These are phyloP conservation scores for Tapera naevia DNA, from an alignment of 2,797 vertebrate species.

Conservation along the genomic window DNA sequence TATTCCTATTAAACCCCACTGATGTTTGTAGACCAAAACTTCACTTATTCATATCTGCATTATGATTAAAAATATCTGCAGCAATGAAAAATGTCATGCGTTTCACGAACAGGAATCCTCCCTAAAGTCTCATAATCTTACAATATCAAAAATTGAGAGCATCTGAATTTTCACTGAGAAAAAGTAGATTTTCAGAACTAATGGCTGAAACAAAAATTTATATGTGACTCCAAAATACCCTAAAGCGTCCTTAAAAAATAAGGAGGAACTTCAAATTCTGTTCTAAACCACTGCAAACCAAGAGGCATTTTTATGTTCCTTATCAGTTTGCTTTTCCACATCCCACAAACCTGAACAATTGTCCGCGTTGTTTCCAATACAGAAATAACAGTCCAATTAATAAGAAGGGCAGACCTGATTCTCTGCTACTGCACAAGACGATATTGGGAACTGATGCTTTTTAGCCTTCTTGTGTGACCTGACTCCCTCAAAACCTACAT, in stretches of 20 bases:
- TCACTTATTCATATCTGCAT: not conserved
- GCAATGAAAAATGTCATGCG: not conserved
- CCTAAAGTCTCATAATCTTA: not conserved
- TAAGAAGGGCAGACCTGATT: not conserved
- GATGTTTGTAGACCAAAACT: not conserved
- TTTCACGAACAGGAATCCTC: not conserved
- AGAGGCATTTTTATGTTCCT: not conserved
- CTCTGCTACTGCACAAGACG: not conserved
- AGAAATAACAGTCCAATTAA: not conserved
- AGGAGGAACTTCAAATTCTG: not conserved
- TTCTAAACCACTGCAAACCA: not conserved
- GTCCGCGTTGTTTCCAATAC: not conserved
- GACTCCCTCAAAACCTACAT: not conserved
- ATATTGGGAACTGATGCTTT: not conserved
- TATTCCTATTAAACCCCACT: not conserved
- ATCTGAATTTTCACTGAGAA: not conserved
- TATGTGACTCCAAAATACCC: not conserved
- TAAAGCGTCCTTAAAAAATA: not conserved
- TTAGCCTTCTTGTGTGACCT: not conserved
- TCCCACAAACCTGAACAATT: not conserved
- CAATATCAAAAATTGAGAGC: not conserved
- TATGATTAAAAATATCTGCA: not conserved
- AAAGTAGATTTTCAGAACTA: not conserved
- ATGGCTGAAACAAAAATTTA: not conserved
- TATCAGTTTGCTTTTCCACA: not conserved